Conservation (phyloP, 2,797 vertebrate species). For the Artibeus lituratus region DNA sequence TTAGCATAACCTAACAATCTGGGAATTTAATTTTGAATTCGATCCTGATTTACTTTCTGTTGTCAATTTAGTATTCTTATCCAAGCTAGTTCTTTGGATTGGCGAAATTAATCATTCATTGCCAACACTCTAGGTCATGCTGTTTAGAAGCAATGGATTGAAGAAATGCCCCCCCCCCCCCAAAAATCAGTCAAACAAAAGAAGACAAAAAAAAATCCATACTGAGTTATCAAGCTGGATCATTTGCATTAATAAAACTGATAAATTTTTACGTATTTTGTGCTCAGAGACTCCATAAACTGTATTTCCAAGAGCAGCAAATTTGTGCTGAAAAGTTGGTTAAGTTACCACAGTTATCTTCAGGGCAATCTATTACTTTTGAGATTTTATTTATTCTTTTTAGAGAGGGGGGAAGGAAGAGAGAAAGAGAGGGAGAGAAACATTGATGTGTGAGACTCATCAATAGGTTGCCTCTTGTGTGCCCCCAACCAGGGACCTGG, state of each 20-base stretch:
- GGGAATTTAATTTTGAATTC: not conserved
- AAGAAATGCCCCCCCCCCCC: too few species aligned
- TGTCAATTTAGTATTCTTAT: not conserved
- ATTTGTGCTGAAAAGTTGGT: not conserved
- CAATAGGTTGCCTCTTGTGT: too few species aligned
- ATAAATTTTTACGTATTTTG: not conserved
- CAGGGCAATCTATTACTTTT: not conserved
- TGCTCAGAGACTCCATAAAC: not conserved
- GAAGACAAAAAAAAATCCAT: not conserved
- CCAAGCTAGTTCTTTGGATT: not conserved
- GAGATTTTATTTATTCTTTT: not conserved
- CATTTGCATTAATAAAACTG: not conserved
- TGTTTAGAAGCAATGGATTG: not conserved
- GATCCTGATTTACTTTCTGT: not conserved
- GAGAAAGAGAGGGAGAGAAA: too few species aligned
- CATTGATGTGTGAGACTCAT: too few species aligned
- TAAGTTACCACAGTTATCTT: not conserved
- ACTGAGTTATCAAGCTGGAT: not conserved
- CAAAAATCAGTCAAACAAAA: not conserved
- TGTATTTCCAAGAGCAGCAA: not conserved
- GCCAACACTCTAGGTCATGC: not conserved
- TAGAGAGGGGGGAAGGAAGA: too few species aligned
- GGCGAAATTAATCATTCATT: not conserved
- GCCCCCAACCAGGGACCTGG: too few species aligned
- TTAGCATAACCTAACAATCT: not conserved